phyloP scores from a whole-genome alignment of 1,140 invertebrate species.

The Rhizoglyphus robini region DNA sequence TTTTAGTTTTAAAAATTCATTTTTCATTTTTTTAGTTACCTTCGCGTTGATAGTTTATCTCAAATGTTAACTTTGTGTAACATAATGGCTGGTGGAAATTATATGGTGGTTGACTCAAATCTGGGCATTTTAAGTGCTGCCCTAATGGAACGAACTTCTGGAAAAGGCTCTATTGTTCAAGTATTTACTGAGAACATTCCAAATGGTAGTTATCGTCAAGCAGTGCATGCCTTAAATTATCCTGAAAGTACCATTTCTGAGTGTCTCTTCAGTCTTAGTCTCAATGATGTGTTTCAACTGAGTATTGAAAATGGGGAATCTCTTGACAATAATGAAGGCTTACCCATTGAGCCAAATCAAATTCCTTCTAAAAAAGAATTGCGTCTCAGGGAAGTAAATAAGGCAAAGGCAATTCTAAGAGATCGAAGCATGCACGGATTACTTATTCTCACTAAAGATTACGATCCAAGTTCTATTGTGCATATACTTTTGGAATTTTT shows the following conservation, averaged over 20 bases:
- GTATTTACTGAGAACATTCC: conserved; percentile 46
- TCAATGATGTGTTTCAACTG: conserved; percentile 13
- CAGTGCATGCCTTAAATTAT: conserved; percentile 53
- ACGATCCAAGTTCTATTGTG: conserved; percentile 61
- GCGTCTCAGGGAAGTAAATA: conserved; percentile 18
- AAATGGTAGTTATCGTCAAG: conserved; percentile 28
- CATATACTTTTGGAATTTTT: conserved; percentile 57
- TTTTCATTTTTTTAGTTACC: conserved; percentile 32
- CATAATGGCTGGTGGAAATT: conserved; percentile 56
- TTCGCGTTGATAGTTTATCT: conserved; percentile 69
- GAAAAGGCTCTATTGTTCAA: conserved; percentile 52
- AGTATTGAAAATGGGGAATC: not conserved
- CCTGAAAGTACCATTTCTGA: conserved; percentile 26
- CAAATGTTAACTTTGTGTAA: conserved; percentile 70
- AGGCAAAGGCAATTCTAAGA: conserved; percentile 22
- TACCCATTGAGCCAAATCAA: not conserved
- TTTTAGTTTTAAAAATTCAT: conserved; percentile 14
- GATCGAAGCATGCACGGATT: conserved; percentile 52
- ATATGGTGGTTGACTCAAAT: conserved; percentile 72
- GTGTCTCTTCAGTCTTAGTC: conserved; percentile 21
- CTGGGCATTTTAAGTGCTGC: conserved; percentile 65
- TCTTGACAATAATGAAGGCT: not conserved
- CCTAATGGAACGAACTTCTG: conserved; percentile 49
- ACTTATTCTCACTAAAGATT: conserved; percentile 59
- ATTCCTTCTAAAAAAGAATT: not conserved